Base-by-base conservation (phyloP, 2,113 vertebrate species). In the Tringa solitaria region DNA sequence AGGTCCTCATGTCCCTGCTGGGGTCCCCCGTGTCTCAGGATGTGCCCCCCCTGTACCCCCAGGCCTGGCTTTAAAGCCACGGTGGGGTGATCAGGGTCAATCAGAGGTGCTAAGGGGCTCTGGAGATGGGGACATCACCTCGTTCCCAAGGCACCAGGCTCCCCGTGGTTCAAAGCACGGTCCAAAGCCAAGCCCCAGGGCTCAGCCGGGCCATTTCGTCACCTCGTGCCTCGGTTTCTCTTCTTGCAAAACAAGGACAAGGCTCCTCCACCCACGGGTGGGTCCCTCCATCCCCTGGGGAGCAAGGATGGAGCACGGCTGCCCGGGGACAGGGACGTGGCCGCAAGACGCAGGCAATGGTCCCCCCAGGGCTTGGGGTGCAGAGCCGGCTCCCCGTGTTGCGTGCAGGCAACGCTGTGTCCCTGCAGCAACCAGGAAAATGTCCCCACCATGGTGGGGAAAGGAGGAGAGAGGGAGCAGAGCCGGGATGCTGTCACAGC, bases 371-470 rank as follows among this genome's bases (percentile, higher is more conserved):
- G 59, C 41, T 93, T 48, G 0, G 33, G 33, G 53, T 30, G n/a
- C 53, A 56, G 80, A 57, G 30, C 5, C 41, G 54, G 57, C 53
- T 48, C 45, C 54, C 50, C 0, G 0, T 0, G 1, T 5, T 24
- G 14, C 2, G 0, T 5, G 35, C 2, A 3, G 72, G 43, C 37
- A 33, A 6, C 0, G 4, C n/a, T 15, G 14, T 3, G 39, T 48
- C 72, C 67, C 21, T 50, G 76, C 54, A 63, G n/a, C 69, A 30
- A 21, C 43, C 2, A 7, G 72, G 72, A 60, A n/a, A 69, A 72
- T 0, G 1, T 22, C 30, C 60, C 67, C 53, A 54, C 18, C 10
- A 1, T 1, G 17, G 28, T 10, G 60, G 69, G 43, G 26, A 17
- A 12, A 35, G 60, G 51, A 60, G 30, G 59, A 26, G 23, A 27